These are phyloP conservation scores for Cirrhinus mrigala DNA, from an alignment of 2,797 vertebrate species.

Conservation along the genomic window DNA sequence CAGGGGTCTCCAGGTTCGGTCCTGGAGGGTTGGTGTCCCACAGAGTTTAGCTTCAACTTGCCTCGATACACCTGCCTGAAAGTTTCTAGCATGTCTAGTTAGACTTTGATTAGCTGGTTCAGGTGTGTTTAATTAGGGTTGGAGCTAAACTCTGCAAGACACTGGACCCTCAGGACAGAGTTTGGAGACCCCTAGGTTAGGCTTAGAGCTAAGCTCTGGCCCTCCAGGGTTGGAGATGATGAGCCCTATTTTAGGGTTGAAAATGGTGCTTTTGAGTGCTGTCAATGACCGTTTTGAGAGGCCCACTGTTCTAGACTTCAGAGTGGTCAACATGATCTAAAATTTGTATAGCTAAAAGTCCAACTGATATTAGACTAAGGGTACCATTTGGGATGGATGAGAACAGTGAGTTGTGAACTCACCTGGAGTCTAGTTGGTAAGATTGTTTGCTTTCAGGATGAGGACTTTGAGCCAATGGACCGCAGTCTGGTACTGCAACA, in stretches of 20 bases:
- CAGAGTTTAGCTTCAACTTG: too few species aligned
- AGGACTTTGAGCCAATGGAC: constrained; percentile 74
- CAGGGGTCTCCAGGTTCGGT: too few species aligned
- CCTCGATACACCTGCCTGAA: too few species aligned
- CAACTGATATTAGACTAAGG: background rate
- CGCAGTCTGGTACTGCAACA: constrained; percentile 75
- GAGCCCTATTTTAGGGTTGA: background rate
- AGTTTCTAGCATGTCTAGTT: too few species aligned
- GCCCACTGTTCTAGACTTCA: background rate
- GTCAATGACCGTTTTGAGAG: background rate
- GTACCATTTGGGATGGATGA: background rate
- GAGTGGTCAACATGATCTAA: background rate
- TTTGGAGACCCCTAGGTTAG: too few species aligned
- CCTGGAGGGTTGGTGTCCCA: too few species aligned
- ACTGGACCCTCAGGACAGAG: background rate
- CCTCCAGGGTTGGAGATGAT: background rate
- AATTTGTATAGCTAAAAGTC: background rate
- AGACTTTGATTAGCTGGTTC: too few species aligned
- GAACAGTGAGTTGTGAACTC: background rate
- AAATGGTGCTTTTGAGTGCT: background rate
- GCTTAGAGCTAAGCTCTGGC: background rate
- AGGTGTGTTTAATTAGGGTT: background rate
- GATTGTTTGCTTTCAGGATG: constrained; percentile 72
- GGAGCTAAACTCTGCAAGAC: background rate
- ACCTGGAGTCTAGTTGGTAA: background rate